phyloP scores from a whole-genome alignment of 2,797 vertebrate species.

The Orestias chungarensis region DNA sequence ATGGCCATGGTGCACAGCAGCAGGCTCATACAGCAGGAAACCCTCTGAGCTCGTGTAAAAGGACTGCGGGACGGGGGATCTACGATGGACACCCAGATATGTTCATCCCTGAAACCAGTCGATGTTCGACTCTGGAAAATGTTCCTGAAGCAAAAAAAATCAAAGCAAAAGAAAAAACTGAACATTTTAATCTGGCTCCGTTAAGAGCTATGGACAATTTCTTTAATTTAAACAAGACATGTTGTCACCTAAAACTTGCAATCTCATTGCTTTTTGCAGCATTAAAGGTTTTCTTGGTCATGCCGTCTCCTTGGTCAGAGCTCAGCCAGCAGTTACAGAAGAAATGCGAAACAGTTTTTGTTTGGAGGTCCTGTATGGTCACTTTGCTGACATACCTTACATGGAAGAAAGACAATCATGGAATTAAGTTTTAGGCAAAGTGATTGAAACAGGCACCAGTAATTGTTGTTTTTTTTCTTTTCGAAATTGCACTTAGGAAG shows the following conservation, averaged over 20 bases:
- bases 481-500: too few species aligned
- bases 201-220: background rate
- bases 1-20: slow-evolving; percentile 88
- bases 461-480: background rate
- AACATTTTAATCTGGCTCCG: background rate
- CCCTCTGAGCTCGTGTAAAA: slow-evolving; percentile 84
- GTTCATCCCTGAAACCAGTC: slow-evolving; percentile 83
- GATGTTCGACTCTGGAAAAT: slow-evolving; percentile 84
- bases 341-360: slow-evolving; percentile 77
- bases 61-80: slow-evolving; percentile 83
- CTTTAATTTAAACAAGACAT: background rate
- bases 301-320: slow-evolving; percentile 65
- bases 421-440: background rate
- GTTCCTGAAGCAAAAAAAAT: slow-evolving; percentile 65
- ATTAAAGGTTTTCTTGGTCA: slow-evolving; percentile 79
- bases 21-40: slow-evolving; percentile 86
- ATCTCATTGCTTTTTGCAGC: slow-evolving; percentile 82
- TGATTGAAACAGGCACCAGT: background rate
- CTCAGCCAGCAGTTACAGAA: slow-evolving; percentile 83
- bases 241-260: slow-evolving; percentile 81
- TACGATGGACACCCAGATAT: slow-evolving; percentile 86
- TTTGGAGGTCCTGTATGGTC: slow-evolving; percentile 80
- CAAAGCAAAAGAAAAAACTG: background rate
- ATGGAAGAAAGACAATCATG: background rate
- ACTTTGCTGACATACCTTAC: slow-evolving; percentile 82